Base-by-base conservation (phyloP, 2,113 vertebrate genomes). In the Pseudolaguvia tuberculata region DNA sequence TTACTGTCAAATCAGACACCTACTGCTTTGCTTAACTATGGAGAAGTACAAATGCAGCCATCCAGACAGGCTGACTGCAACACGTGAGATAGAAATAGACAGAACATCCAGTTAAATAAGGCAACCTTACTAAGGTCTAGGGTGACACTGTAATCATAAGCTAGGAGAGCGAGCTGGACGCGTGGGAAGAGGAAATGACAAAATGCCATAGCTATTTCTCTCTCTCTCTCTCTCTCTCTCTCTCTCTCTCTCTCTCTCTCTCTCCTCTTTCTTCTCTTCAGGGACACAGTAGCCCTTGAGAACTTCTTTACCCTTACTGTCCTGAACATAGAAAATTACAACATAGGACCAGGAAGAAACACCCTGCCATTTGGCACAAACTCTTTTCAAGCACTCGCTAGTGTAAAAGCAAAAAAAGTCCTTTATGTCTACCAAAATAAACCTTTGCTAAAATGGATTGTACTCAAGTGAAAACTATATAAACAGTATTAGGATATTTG, bases 1-100 rank as follows among this genome's bases (percentile, higher is more conserved):
- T 81, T 81, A 63, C 80, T 81, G 73, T 78, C 80, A 67, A 72
- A 56, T 66, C 76, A 71, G 39, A 81, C 65, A 69, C 57, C 47
- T 1, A 57, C 56, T 51, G 21, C 29, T 75, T 55, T 15, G 5
- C 57, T 75, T 67, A 75, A 67, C 70, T 69, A 47, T 23, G 56
- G 10, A 17, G 47, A 75, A 67, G 75, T 57, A 73, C 62, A 61
- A 45, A 56, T 20, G 15, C 31, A 57, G 21, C 21, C 18, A 25
- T 45, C 45, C 17, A 59, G 23, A 31, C 35, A 39, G 61, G 55
- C 78, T 63, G 52, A 69, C n/a, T 62, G 48, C 35, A 39, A 39
- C 52, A 29, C 3, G 51, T 15, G 20, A 31, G 42, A 47, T 67
- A 68, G 63, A 63, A 73, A 63, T 67, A 76, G 69, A 53, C 12